Evolutionary conservation across 2,888 invertebrate genomes (phyloP).

Genomic region (Pristionchus fissidentatus): DNA sequence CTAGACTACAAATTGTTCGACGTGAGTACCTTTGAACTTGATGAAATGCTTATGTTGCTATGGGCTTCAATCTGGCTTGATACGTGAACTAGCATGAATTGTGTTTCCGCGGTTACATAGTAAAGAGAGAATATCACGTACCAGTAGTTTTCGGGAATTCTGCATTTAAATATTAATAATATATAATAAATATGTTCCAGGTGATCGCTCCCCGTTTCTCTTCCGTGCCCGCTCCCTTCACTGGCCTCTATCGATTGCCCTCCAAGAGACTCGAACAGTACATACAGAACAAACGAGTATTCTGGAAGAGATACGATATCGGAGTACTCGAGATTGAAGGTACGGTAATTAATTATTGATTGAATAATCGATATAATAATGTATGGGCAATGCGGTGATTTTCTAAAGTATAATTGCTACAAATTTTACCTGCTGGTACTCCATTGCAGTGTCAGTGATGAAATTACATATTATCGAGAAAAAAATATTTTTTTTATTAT

Average conservation of each 20-base stretch:
- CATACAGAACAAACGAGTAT: slow-evolving; percentile 59
- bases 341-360: slow-evolving; percentile 45
- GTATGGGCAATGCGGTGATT: neutral
- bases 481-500: slow-evolving; percentile 2
- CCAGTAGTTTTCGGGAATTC: no score
- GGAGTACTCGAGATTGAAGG: slow-evolving; percentile 71
- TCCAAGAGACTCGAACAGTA: slow-evolving; percentile 61
- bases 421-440: neutral
- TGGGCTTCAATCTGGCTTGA: no score
- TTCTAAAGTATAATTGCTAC: neutral
- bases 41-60: no score
- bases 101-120: no score
- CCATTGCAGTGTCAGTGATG: neutral
- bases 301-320: slow-evolving; percentile 65
- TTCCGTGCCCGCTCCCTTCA: slow-evolving; percentile 63
- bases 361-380: neutral
- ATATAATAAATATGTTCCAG: neutral
- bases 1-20: slow-evolving; percentile 63
- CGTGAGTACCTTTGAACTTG: slow-evolving; percentile 57
- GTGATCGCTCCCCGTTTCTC: slow-evolving; percentile 45
- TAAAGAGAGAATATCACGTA: no score
- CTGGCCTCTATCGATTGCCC: slow-evolving; percentile 69
- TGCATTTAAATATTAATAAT: neutral
- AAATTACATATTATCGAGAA: neutral
- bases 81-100: no score